phyloP scores from a whole-genome alignment of 2,797 vertebrate genomes.

The Phrynocephalus vlangalii region DNA sequence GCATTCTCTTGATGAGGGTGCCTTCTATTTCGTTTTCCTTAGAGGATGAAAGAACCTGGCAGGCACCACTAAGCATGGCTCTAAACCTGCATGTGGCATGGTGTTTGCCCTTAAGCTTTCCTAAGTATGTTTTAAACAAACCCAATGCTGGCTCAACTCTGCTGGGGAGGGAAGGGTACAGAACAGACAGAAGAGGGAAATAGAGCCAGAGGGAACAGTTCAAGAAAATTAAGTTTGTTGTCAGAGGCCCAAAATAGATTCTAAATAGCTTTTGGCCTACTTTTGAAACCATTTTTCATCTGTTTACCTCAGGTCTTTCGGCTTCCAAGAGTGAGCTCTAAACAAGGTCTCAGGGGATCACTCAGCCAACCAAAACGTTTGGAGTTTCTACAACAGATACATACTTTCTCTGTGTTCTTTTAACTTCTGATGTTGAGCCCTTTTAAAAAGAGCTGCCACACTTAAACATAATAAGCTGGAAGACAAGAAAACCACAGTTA shows the following conservation, averaged over 20 bases:
- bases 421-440: neutral
- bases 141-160: no score
- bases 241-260: neutral
- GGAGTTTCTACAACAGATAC: conserved; percentile 8
- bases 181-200: neutral
- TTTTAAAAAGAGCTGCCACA: neutral
- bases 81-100: no score
- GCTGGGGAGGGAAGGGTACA: no score
- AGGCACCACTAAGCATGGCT: no score
- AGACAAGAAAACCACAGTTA: conserved; percentile 24
- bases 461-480: conserved; percentile 18
- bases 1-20: no score
- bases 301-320: neutral
- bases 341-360: conserved; percentile 32
- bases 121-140: no score
- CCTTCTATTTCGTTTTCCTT: no score
- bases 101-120: no score
- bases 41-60: no score
- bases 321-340: neutral
- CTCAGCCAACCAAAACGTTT: conserved; percentile 16
- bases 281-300: neutral
- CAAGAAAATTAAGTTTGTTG: neutral
- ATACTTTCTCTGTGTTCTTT: neutral
- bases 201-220: neutral
- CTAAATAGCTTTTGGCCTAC: conserved; percentile 4